Evolutionary conservation across 2,797 vertebrate genomes (phyloP).

Genomic region (Aselliscus stoliczkanus): DNA sequence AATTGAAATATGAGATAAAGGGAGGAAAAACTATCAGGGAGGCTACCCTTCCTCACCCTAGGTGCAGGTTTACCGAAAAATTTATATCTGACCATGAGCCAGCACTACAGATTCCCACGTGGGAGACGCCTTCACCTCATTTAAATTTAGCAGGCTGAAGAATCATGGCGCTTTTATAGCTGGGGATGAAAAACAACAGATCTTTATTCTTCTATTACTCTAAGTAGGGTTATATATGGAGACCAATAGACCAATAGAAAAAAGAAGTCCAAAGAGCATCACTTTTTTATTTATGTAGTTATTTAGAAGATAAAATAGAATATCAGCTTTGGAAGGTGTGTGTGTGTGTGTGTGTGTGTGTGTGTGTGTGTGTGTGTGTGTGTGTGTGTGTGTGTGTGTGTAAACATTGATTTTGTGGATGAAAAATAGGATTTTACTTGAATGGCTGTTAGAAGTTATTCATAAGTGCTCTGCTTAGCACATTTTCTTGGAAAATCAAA

Average conservation of each 20-base stretch:
- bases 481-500: constrained; percentile 27
- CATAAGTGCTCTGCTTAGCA: neutral
- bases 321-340: neutral
- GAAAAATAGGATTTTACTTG: constrained; percentile 23
- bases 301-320: constrained; percentile 30
- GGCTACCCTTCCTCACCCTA: constrained; percentile 55
- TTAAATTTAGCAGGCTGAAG: constrained; percentile 65
- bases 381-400: neutral
- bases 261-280: neutral
- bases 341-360: neutral
- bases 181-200: constrained; percentile 70
- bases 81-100: constrained; percentile 73
- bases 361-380: neutral
- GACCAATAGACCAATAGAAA: neutral
- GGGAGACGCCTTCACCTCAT: constrained; percentile 55
- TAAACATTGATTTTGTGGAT: neutral
- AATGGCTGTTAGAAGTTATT: constrained; percentile 7
- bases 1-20: constrained; percentile 16
- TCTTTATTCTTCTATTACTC: constrained; percentile 63
- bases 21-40: neutral
- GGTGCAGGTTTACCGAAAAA: constrained; percentile 72
- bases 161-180: constrained; percentile 64
- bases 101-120: constrained; percentile 46
- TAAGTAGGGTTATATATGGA: constrained; percentile 71
- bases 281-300: neutral